Percentiles rank a stretch among this genome's conserved stretches.
Conservation (phyloP, 2,113 vertebrate genomes). For the Muntiacus muntjak region DNA sequence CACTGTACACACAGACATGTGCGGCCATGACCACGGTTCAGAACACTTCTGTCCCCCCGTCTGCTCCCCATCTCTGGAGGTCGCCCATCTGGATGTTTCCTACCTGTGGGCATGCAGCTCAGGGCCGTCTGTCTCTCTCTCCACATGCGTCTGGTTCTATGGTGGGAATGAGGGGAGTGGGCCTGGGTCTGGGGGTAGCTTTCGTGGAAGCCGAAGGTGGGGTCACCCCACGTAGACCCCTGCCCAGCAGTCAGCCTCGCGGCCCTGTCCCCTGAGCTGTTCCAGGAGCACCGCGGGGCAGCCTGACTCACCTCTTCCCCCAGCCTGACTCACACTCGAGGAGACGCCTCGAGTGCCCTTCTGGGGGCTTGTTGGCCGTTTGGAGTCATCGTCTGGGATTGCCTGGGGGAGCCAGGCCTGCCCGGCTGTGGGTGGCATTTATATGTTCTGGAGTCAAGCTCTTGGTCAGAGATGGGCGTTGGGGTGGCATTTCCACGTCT, state of each 20-base stretch:
- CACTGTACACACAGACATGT: accelerated
- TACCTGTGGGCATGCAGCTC: accelerated
- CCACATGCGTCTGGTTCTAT: too few species aligned
- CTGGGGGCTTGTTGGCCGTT: not conserved
- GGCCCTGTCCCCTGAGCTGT: not conserved
- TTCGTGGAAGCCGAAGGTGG: not conserved
- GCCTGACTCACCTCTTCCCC: not conserved
- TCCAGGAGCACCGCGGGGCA: not conserved
- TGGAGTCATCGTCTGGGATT: not conserved
- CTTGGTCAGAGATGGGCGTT: accelerated
- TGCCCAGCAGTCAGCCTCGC: not conserved
- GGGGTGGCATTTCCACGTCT: too few species aligned
- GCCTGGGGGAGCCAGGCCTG: not conserved
- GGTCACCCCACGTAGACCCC: not conserved
- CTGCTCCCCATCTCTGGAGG: too few species aligned
- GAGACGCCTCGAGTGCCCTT: not conserved
- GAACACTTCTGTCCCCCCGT: accelerated
- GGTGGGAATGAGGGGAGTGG: not conserved
- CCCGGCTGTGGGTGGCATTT: accelerated
- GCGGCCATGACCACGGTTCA: accelerated
- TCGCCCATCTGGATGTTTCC: not conserved
- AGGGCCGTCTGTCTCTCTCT: not conserved
- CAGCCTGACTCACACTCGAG: not conserved
- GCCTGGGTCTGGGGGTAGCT: not conserved
- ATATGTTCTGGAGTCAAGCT: accelerated